Percentiles rank a stretch among this genome's conserved stretches.
phyloP scores from a whole-genome alignment of 2,888 invertebrate species.

The Nudaria mundana region DNA sequence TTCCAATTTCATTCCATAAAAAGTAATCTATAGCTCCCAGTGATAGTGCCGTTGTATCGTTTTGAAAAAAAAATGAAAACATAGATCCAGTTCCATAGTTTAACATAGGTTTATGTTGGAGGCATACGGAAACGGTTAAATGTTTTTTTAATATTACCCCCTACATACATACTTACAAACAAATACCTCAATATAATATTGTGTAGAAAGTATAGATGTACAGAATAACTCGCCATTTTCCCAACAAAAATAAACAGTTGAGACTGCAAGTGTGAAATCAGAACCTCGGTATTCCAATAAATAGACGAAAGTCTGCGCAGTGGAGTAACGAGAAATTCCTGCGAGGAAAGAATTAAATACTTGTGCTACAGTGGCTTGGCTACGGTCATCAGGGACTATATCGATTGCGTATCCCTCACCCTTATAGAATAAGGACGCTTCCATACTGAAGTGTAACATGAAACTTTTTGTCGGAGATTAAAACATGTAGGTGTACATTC shows the following conservation, averaged over 20 bases:
- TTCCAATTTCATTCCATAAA: too few species aligned
- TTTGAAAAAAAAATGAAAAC: too few species aligned
- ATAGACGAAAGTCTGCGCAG: slow-evolving; percentile 6
- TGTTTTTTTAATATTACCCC: too few species aligned
- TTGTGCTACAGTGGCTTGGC: slow-evolving; percentile 18
- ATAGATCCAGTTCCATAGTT: too few species aligned
- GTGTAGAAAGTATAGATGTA: too few species aligned
- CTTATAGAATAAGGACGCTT: slow-evolving; percentile 12
- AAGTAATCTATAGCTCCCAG: too few species aligned
- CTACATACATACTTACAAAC: too few species aligned
- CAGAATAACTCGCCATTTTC: neutral
- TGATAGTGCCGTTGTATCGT: too few species aligned
- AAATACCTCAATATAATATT: too few species aligned
- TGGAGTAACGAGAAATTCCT: slow-evolving; percentile 33
- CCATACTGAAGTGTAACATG: slow-evolving; percentile 7
- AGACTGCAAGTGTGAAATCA: slow-evolving; percentile 1
- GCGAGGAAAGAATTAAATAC: slow-evolving; percentile 32
- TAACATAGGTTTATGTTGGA: too few species aligned
- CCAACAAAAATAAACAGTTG: neutral
- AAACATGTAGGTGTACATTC: neutral
- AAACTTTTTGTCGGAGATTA: neutral
- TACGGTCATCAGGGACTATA: slow-evolving; percentile 45
- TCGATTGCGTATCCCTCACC: slow-evolving; percentile 51
- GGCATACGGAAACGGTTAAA: too few species aligned
- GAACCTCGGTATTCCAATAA: slow-evolving; percentile 16